These are phyloP conservation scores for Trichogramma evanescens DNA, from an alignment of 2,888 invertebrate genomes.

Conservation along the genomic window DNA sequence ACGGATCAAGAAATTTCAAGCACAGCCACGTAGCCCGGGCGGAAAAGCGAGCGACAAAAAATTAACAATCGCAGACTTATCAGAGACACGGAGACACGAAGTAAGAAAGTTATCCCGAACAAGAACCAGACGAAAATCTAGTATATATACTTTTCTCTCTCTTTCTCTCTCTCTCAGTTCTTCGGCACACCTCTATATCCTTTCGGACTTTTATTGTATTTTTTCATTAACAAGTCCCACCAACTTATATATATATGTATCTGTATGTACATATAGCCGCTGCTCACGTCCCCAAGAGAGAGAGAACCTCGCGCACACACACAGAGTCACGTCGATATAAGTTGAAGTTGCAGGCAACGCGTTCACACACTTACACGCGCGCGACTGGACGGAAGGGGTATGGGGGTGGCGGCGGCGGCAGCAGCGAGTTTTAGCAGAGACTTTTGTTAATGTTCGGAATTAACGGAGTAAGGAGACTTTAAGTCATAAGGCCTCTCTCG, in stretches of 20 bases:
- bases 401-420: conserved; percentile 38
- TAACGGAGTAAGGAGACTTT: conserved; percentile 48
- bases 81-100: conserved; percentile 1
- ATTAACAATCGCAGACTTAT: conserved; percentile 21
- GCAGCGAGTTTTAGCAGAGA: conserved; percentile 45
- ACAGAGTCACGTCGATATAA: no score
- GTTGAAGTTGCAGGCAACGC: no score
- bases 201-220: conserved; percentile 42
- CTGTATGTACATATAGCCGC: no score
- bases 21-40: no score
- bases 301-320: no score
- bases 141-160: conserved; percentile 6
- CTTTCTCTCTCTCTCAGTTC: neutral
- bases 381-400: conserved; percentile 16
- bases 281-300: conserved; percentile 31
- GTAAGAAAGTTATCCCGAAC: conserved; percentile 12
- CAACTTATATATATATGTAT: neutral
- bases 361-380: no score
- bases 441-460: conserved; percentile 48
- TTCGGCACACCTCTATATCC: no score
- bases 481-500: conserved; percentile 45
- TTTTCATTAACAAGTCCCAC: conserved; percentile 46
- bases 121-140: conserved; percentile 10
- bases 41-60: conserved; percentile 10
- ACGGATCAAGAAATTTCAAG: no score